Evolutionary conservation across 2,113 vertebrate species (phyloP).

Genomic region (Nibea coibor): DNA sequence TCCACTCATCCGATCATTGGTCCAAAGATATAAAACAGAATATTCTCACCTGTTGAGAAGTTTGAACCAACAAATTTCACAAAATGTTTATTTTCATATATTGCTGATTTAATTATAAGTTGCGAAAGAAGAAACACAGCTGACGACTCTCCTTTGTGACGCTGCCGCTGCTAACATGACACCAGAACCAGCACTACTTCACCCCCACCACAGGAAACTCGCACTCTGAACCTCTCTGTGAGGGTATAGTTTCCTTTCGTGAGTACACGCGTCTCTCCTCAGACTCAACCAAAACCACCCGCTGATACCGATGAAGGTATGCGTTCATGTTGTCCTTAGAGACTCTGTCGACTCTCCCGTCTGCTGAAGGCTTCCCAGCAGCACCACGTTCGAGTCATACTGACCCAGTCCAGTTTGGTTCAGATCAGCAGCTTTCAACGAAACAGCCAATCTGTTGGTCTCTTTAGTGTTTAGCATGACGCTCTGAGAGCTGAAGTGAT

Average conservation of each 20-base stretch:
- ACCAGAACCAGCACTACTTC: not conserved
- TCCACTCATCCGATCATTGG: too few relatives aligned
- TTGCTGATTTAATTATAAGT: not conserved
- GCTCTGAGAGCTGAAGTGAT: too few relatives aligned
- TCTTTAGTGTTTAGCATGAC: too few relatives aligned
- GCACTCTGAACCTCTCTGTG: not conserved
- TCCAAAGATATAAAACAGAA: too few relatives aligned
- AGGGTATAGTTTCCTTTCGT: not conserved
- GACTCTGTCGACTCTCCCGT: not conserved
- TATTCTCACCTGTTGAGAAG: not conserved
- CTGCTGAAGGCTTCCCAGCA: not conserved
- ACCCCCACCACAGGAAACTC: not conserved
- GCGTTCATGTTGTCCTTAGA: not conserved
- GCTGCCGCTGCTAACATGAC: not conserved
- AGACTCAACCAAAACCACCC: conserved; percentile 18
- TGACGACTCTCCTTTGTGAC: conserved; percentile 7
- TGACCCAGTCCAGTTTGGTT: not conserved
- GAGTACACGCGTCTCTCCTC: not conserved
- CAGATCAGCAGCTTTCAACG: too few relatives aligned
- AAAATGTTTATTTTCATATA: too few relatives aligned
- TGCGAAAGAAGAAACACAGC: not conserved
- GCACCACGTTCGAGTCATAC: not conserved
- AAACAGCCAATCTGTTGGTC: not conserved
- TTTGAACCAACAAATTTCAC: not conserved
- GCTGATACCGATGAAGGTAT: not conserved